These are phyloP conservation scores for Urophycis tenuis DNA, from an alignment of 2,797 vertebrate genomes.

Conservation along the genomic window DNA sequence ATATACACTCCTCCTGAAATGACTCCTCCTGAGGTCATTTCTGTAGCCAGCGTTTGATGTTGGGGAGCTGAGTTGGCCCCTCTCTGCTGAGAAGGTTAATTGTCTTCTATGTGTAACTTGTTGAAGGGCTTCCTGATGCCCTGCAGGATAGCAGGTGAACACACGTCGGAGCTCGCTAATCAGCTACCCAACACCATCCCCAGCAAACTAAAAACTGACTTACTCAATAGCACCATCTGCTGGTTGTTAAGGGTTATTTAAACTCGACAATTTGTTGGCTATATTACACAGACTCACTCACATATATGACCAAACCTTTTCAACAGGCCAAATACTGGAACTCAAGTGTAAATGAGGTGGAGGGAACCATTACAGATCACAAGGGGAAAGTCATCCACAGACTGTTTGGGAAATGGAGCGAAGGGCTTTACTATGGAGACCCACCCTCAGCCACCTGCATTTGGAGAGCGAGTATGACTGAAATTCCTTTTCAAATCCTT, in stretches of 20 bases:
- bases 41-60: too few relatives aligned
- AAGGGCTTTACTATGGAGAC: constrained; percentile 84
- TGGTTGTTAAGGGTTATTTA: constrained; percentile 20
- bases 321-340: constrained; percentile 93
- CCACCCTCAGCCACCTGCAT: constrained; percentile 81
- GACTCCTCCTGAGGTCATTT: not conserved
- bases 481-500: not conserved
- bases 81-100: constrained; percentile 46
- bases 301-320: not conserved
- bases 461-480: constrained; percentile 89
- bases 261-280: too few relatives aligned
- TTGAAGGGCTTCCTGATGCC: constrained; percentile 42
- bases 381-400: constrained; percentile 81
- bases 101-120: constrained; percentile 34
- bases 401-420: constrained; percentile 95
- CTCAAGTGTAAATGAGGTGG: constrained; percentile 87
- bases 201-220: constrained; percentile 5
- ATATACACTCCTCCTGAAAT: not conserved
- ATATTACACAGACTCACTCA: too few relatives aligned
- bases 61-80: not conserved
- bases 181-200: constrained; percentile 9
- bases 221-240: constrained; percentile 47
- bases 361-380: constrained; percentile 81
- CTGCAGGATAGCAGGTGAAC: constrained; percentile 37
- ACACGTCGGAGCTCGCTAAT: constrained; percentile 43